Base-by-base conservation (phyloP, 2,113 vertebrate species). In the Pyxicephalus adspersus region DNA sequence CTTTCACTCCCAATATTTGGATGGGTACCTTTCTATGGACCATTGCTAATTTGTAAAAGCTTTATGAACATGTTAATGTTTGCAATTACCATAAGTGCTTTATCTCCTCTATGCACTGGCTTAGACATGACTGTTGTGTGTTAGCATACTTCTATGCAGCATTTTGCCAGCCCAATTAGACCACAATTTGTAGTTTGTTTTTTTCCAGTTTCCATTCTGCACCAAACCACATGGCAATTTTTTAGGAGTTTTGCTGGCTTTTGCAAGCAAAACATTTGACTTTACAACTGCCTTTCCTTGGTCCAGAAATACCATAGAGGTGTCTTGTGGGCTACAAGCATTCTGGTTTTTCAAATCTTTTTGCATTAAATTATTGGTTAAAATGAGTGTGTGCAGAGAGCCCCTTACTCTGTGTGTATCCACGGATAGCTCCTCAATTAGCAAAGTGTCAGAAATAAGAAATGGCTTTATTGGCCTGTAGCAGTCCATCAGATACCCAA, bases 61-160 rank as follows among this genome's bases (percentile, higher is more conserved):
- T 94, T 93, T 94, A 93, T 88, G 86, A 89, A 94, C 93, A 92
- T 88, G 89, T 93, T 92, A 91, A 91, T 90, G 92, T 95, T 94
- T 95, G 95, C 93, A 89, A 93, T 94, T 95, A 96, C 97, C 98
- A 92, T 94, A 98, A 99, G 98, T 98, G 98, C 98, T 98, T 98
- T 98, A 97, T 94, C 93, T 94, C 94, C 93, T 94, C 96, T 98
- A 96, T 98, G 96, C 96, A 98, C 94, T 94, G 96, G 93, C 94
- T 95, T 94, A 93, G 94, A 93, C 93, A 92, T 93, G 95, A 98
- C 96, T 97, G 95, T 96, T 96, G 93, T 95, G 92, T 95, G 95
- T 95, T 90, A 89, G 93, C 92, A 91, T 92, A 91, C 88, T 94
- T 95, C 95, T 97, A 95, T 98, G 96, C 95, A 96, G 92, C 94